Percentiles rank a stretch among this genome's conserved stretches.
These are phyloP conservation scores for Halocaridina rubra DNA, from an alignment of 2,888 invertebrate genomes.

Conservation along the genomic window DNA sequence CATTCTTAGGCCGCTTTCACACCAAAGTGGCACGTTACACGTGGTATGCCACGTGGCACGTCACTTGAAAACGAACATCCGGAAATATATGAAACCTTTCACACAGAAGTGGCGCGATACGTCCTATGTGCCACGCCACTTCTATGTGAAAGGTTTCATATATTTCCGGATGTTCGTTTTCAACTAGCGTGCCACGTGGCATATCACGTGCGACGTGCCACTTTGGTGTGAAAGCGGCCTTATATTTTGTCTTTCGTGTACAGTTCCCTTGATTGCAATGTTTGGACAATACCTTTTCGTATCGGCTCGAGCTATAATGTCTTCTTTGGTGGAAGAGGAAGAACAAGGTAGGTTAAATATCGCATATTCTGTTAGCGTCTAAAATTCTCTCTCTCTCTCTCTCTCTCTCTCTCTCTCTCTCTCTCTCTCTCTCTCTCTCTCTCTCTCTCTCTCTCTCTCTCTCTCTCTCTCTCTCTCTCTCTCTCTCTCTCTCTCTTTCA, in stretches of 20 bases:
- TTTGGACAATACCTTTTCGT: not conserved
- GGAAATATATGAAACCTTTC: no score
- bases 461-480: not conserved
- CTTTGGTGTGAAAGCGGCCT: not conserved
- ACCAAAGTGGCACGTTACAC: no score
- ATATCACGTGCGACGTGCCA: not conserved
- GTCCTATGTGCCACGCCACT: not conserved
- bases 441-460: not conserved
- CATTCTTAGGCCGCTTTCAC: no score
- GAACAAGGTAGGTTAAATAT: not conserved
- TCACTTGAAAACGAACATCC: no score
- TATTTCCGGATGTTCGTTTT: not conserved
- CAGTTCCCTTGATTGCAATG: not conserved
- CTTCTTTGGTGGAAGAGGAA: not conserved
- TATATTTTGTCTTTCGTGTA: not conserved
- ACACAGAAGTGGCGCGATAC: no score
- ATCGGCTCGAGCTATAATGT: not conserved
- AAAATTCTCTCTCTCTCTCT: not conserved
- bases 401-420: constrained; percentile 6
- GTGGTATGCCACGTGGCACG: no score
- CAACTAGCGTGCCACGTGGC: no score
- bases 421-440: no score
- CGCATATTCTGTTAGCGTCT: not conserved
- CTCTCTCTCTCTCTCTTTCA: no score
- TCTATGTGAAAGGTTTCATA: no score